Base-by-base conservation (phyloP, 2,888 invertebrate species). In the Sepiola atlantica region DNA sequence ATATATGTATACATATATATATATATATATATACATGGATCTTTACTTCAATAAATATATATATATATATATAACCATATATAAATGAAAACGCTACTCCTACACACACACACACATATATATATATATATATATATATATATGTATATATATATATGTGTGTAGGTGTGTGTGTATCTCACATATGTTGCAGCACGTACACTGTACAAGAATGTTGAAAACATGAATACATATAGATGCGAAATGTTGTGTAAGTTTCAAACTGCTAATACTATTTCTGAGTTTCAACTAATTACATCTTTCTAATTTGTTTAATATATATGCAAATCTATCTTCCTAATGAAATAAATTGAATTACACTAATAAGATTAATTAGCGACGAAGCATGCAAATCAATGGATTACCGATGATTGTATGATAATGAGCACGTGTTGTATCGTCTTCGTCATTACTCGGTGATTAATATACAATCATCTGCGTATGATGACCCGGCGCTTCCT, bases 311-410 rank as follows among this genome's bases (percentile, higher is more conserved):
- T n/a, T 77, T 77, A 77, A 77, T 77, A n/a, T 18, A 77, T n/a
- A 77, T 77, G 77, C 77, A 77, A 77, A 77, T 77, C n/a, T 77
- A 77, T 77, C 77, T n/a, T n/a, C 77, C 77, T 77, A 77, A 77
- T 77, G 77, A 77, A 77, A 77, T 32, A 77, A 77, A 77, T 77
- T n/a, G n/a, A 77, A 77, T 77, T 77, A 77, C n/a, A 77, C 77
- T 77, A 77, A 77, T 32, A 77, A 77, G 77, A 77, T 77, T 77
- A 77, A 77, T 77, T 77, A 77, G 77, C 77, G 32, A 16, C 77
- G n/a, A 77, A 77, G 77, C 77, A 77, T 77, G 77, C 77, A 77
- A 77, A 3, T 45, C n/a, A n/a, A 77, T 77, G 77, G n/a, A 77
- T 77, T 77, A 16, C 16, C n/a, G n/a, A 77, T 77, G 77, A n/a